Base-by-base conservation (phyloP, 2,113 vertebrate species). In the Syrmaticus mikado region DNA sequence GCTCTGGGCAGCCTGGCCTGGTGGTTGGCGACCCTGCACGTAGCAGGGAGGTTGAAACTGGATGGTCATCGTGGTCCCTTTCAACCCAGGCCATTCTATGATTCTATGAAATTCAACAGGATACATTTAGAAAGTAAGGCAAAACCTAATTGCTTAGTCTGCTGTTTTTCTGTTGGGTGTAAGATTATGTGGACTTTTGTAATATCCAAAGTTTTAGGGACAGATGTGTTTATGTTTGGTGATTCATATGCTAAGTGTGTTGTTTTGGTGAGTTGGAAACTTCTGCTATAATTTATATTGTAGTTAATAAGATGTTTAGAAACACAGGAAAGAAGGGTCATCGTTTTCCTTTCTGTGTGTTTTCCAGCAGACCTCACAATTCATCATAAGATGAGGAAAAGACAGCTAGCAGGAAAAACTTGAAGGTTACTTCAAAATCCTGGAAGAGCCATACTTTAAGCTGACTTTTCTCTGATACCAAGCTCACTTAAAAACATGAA, bases 361-460 rank as follows among this genome's bases (percentile, higher is more conserved):
- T 94, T 89, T 89, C n/a, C 40, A 72, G 22, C n/a, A 94, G 62
- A 52, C 40, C 18, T 82, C 52, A 72, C 11, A 78, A 79, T 89
- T 82, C 48, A 72, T 79, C 58, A 52, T 18, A 61, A 87, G 17
- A 76, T 61, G 22, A 71, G 50, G 20, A 75, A 83, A 85, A 60
- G 82, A 82, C 55, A 76, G 17, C 32, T 68, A 83, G 11, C 8
- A 70, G n/a, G 18, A 70, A 86, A 93, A 81, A 40, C 27, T 71
- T 67, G 7, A 5, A 72, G 36, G 10, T 58, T 87, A 45, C 38
- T 79, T 87, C 50, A 73, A 85, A 89, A 73, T 73, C 67, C 71
- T 67, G 41, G 2, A 75, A 70, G 41, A 87, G 7, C 5, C 60
- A 46, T 70, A 82, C n/a, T 17, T 89, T 48, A 77, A 57, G 13